These are phyloP conservation scores for Umimayanthus chanpuru DNA, from an alignment of 92 coral and sea anemone genomes.

Conservation along the genomic window DNA sequence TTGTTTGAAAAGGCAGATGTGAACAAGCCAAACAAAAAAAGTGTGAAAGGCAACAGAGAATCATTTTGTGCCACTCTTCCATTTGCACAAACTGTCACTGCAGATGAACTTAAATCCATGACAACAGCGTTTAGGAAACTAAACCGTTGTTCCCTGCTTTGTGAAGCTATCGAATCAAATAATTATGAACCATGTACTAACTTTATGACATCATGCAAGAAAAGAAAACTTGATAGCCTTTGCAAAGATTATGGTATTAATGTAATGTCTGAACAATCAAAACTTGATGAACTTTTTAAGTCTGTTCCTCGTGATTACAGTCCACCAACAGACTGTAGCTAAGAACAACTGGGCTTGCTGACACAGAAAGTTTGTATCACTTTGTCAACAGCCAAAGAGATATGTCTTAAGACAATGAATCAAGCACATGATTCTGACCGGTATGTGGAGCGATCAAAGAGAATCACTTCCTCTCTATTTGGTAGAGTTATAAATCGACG, in stretches of 20 bases:
- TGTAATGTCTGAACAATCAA: not conserved
- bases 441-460: slow-evolving; percentile 46
- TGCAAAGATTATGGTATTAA: slow-evolving; percentile 9
- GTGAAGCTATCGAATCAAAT: slow-evolving; percentile 52
- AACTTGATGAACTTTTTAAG: slow-evolving; percentile 24
- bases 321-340: slow-evolving; percentile 22
- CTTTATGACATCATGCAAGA: slow-evolving; percentile 48
- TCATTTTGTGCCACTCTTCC: slow-evolving; percentile 7
- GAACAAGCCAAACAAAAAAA: slow-evolving; percentile 38
- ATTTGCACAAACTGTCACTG: slow-evolving; percentile 60
- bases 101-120: slow-evolving; percentile 57
- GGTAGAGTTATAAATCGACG: slow-evolving; percentile 47
- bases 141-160: slow-evolving; percentile 52
- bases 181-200: slow-evolving; percentile 48
- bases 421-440: slow-evolving; percentile 21
- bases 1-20: slow-evolving; percentile 48
- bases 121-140: slow-evolving; percentile 46
- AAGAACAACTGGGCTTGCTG: slow-evolving; percentile 19
- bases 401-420: slow-evolving; percentile 23
- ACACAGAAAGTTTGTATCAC: slow-evolving; percentile 20
- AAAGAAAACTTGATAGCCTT: not conserved
- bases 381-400: slow-evolving; percentile 30
- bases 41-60: slow-evolving; percentile 9
- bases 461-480: slow-evolving; percentile 48
- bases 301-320: not conserved